Evolutionary conservation across 92 coral and sea anemone genomes (phyloP).

Genomic region (Heteractis magnifica): DNA sequence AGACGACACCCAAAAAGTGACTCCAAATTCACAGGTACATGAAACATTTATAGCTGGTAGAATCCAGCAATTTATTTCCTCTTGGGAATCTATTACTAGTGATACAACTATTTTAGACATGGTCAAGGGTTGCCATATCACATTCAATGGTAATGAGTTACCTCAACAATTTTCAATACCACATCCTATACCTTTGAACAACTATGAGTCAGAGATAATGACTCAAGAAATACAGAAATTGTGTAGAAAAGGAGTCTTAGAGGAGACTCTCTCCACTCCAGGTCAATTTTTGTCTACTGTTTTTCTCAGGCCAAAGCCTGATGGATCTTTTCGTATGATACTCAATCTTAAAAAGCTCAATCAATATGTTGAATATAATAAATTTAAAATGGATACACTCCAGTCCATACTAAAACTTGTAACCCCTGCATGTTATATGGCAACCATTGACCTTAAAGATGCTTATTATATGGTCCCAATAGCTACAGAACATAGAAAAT

Average conservation of each 20-base stretch:
- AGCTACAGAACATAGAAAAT: slow-evolving; percentile 34
- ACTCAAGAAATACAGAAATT: slow-evolving; percentile 44
- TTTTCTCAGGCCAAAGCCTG: slow-evolving; percentile 18
- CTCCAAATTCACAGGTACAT: slow-evolving; percentile 30
- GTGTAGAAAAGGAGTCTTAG: slow-evolving; percentile 35
- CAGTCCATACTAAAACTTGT: slow-evolving; percentile 40
- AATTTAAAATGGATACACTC: slow-evolving; percentile 19
- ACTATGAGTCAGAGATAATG: slow-evolving; percentile 21
- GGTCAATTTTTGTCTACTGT: slow-evolving; percentile 24
- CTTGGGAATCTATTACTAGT: slow-evolving; percentile 44
- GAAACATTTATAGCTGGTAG: slow-evolving; percentile 40
- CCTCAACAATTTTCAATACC: slow-evolving; percentile 33
- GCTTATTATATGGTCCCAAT: slow-evolving; percentile 39
- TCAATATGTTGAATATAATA: slow-evolving; percentile 30
- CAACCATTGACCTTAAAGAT: slow-evolving; percentile 43
- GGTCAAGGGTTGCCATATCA: slow-evolving; percentile 7
- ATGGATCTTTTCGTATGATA: no score
- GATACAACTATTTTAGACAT: slow-evolving; percentile 32
- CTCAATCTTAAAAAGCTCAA: no score
- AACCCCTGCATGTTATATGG: slow-evolving; percentile 52
- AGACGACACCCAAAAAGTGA: slow-evolving; percentile 40
- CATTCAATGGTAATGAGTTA: slow-evolving; percentile 28
- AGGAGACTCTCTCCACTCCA: slow-evolving; percentile 6
- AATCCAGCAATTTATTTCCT: slow-evolving; percentile 32
- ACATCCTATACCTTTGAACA: slow-evolving; percentile 18